These are phyloP conservation scores for Leucozona laternaria DNA, from an alignment of 2,888 invertebrate species.

Conservation along the genomic window DNA sequence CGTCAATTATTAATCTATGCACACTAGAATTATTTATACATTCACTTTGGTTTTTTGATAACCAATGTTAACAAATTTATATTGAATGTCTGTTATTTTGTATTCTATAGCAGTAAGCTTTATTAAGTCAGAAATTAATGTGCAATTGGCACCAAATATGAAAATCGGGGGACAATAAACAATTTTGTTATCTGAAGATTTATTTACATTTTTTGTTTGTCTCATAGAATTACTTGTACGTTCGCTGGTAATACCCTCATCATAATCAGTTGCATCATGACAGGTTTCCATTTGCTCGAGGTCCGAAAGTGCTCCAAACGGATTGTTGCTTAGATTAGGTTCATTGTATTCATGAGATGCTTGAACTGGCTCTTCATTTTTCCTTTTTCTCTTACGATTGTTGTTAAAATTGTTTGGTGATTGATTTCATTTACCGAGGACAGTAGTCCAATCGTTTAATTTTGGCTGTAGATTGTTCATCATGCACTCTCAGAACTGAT, in stretches of 20 bases:
- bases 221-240: neutral
- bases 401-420: neutral
- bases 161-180: slow-evolving; percentile 1
- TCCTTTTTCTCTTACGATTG: neutral
- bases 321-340: neutral
- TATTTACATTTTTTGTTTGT: neutral
- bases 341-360: neutral
- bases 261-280: neutral
- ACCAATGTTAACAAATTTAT: slow-evolving; percentile 10
- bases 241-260: neutral
- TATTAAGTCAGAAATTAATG: neutral
- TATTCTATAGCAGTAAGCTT: neutral
- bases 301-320: neutral
- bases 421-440: neutral
- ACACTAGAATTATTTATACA: neutral
- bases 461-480: neutral
- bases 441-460: slow-evolving; percentile 1
- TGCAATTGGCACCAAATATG: slow-evolving; percentile 4
- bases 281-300: slow-evolving; percentile 2
- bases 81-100: slow-evolving; percentile 16
- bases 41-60: slow-evolving; percentile 10
- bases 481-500: no score
- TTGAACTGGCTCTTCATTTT: slow-evolving; percentile 4
- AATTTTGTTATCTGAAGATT: neutral
- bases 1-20: slow-evolving; percentile 4